Evolutionary conservation across 1,140 invertebrate genomes (phyloP), one percentile per base, ranked within the genome.

Genomic region (Solen grandis): DNA sequence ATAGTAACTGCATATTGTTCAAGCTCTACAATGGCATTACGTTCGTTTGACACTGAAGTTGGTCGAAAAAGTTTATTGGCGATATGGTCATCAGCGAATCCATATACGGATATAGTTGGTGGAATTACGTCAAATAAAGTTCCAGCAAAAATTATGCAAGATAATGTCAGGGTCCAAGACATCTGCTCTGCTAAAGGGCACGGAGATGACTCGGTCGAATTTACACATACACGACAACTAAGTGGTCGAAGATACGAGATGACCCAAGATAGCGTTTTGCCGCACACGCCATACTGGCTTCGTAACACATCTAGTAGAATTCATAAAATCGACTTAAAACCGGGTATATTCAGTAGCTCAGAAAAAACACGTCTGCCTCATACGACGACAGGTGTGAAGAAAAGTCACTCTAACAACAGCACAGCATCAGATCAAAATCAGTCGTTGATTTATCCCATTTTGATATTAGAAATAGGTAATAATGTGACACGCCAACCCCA

Each of bases 21-120:
- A 60, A 5, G 57, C 29, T 60, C 19, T 27, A 22, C 1, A 22
- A 60, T 5, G 16, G 57, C 57, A 16, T 0, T 2, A 25, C 3
- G 57, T 60, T 60, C 57, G 14, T 3, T 5, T 19, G n/a, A 22
- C 57, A 5, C 29, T 5, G n/a, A 25, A 29, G 57, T 5, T 25
- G 57, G n/a, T 60, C 14, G n/a, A 29, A 60, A 60, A 2, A 14
- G 5, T 60, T 2, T 1, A n/a, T 60, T 60, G 3, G 29, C 5
- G 31, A 55, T 33, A 65, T 29, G 22, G 62, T 65, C 62, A 33
- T 65, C 62, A 31, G 62, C 62, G 31, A 65, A 65, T 22, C 62
- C 62, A 8, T 65, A 65, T 22, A 65, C 62, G 22, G 62, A 65
- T 14, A 65, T 65, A 22, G 62, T 31, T 31, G 62, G 62, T 27